Conservation (phyloP, 1,140 invertebrate species). For the Drosophila pallidifrons region DNA sequence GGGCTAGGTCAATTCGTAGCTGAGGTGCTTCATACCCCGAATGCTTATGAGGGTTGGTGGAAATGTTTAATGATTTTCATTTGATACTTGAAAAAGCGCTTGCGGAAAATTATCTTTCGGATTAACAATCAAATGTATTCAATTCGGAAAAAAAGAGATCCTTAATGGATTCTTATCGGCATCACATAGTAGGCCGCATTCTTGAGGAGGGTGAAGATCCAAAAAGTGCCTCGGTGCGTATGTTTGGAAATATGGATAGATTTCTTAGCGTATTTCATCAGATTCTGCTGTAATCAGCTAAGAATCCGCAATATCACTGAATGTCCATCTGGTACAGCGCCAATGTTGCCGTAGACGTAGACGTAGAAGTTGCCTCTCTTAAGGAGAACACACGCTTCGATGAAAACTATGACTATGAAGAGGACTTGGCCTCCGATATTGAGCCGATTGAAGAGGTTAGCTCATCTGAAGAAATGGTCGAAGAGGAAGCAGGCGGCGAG, state of each 20-base stretch:
- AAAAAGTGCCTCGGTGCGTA: conserved; percentile 69
- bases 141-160: conserved; percentile 74
- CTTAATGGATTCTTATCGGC: conserved; percentile 79
- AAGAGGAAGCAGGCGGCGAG: conserved; percentile 71
- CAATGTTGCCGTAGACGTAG: conserved; percentile 57
- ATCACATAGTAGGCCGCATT: conserved; percentile 68
- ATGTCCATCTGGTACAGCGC: conserved; percentile 65
- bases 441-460: conserved; percentile 71
- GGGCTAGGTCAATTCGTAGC: conserved; percentile 75
- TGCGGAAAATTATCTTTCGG: conserved; percentile 67
- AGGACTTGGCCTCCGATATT: conserved; percentile 71
- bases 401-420: conserved; percentile 63
- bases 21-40: conserved; percentile 54
- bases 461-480: conserved; percentile 75
- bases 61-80: conserved; percentile 77
- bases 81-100: conserved; percentile 62
- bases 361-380: conserved; percentile 65
- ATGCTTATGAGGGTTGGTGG: conserved; percentile 74
- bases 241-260: conserved; percentile 73
- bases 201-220: conserved; percentile 65
- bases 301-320: conserved; percentile 65
- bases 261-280: conserved; percentile 77
- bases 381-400: conserved; percentile 79
- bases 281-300: conserved; percentile 65
- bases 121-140: conserved; percentile 81